Evolutionary conservation across 1,140 invertebrate species (phyloP).

Genomic region (Papilio machaon): DNA sequence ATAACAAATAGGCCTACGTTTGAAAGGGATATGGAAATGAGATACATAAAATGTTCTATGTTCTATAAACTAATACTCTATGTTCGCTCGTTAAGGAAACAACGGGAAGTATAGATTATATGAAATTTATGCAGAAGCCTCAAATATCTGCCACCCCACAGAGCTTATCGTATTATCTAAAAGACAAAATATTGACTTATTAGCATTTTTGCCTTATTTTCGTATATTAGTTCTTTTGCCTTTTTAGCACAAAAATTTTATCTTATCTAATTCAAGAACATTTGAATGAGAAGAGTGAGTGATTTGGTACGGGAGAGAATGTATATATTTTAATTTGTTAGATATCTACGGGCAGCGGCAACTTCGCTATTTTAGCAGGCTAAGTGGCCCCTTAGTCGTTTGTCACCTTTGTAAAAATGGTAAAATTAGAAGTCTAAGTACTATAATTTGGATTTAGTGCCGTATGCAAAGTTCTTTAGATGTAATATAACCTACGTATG

Average conservation of each 20-base stretch:
- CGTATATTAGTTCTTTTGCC: background rate
- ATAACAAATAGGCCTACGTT: background rate
- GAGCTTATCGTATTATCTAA: background rate
- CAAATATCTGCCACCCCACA: background rate
- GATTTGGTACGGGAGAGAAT: too few relatives aligned
- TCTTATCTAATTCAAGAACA: too few relatives aligned
- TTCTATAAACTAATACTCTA: background rate
- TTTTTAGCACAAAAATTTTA: too few relatives aligned
- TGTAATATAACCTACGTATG: background rate
- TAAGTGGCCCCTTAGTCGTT: too few relatives aligned
- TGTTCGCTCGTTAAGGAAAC: conserved; percentile 14
- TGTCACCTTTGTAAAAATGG: too few relatives aligned
- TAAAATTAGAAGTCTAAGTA: too few relatives aligned
- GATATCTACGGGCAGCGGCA: too few relatives aligned
- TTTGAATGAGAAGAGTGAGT: too few relatives aligned
- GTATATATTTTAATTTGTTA: too few relatives aligned
- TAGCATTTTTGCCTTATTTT: background rate
- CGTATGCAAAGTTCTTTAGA: background rate
- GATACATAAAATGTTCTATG: background rate
- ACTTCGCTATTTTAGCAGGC: too few relatives aligned
- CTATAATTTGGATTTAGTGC: too few relatives aligned
- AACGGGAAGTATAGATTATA: background rate
- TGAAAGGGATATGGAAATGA: background rate
- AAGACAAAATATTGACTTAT: background rate
- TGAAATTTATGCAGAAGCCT: background rate